Conservation (phyloP, 2,113 vertebrate species). For the Pyrgilauda ruficollis region DNA sequence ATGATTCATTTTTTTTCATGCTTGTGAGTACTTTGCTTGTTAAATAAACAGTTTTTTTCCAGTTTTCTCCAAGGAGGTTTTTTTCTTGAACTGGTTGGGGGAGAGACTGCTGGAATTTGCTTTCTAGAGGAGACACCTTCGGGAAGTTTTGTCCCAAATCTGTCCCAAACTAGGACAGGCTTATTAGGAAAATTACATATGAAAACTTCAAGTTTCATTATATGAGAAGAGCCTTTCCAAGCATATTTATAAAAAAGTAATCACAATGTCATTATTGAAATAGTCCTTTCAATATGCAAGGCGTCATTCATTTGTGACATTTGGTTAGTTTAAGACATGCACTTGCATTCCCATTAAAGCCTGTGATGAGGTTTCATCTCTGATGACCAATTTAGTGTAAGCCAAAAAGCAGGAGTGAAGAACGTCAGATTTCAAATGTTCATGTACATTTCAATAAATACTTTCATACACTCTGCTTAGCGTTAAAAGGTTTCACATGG, state of each 20-base stretch:
- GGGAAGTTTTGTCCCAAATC: not conserved
- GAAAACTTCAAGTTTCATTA: not conserved
- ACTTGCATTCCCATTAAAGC: not conserved
- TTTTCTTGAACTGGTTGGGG: rapidly evolving
- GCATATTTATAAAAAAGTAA: not conserved
- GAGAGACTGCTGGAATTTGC: not conserved
- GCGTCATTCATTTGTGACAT: not conserved
- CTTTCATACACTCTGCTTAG: not conserved
- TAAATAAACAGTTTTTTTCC: not conserved
- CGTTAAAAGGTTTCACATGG: not conserved
- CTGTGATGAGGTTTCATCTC: not conserved
- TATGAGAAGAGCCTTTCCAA: not conserved
- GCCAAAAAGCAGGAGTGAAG: not conserved
- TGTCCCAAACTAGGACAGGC: not conserved
- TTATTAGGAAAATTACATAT: not conserved
- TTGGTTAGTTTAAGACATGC: not conserved
- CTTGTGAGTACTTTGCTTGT: not conserved
- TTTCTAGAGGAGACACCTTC: not conserved
- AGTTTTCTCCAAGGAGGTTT: not conserved
- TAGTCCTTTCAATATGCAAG: not conserved
- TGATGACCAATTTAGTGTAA: not conserved
- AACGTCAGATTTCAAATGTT: not conserved
- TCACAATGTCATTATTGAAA: not conserved
- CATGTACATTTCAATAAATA: rapidly evolving
- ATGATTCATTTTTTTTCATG: not conserved